A percentile compares a stretch with the other conserved stretches of the same genome.
Evolutionary conservation across 2,113 vertebrate genomes (phyloP).

Genomic region (human): DNA sequence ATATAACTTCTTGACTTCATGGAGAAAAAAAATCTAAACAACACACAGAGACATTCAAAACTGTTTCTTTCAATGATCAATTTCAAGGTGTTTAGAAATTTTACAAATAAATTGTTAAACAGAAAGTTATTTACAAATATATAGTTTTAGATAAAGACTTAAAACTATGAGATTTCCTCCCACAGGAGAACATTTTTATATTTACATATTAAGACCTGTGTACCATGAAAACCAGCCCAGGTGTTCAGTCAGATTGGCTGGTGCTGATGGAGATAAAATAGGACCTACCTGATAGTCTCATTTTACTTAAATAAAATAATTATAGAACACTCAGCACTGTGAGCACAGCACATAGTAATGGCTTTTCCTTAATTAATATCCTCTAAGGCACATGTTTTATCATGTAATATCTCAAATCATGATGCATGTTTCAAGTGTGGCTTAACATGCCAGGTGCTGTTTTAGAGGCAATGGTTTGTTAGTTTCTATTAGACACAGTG

Average conservation of each 20-base stretch:
- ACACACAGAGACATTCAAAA: neutral
- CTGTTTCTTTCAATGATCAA: neutral
- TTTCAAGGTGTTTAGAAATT: neutral
- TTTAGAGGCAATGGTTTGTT: neutral
- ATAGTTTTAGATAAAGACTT: neutral
- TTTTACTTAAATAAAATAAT: neutral
- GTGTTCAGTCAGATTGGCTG: neutral
- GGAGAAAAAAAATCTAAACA: neutral
- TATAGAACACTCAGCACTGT: neutral
- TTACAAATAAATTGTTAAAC: neutral
- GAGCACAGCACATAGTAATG: too few relatives aligned
- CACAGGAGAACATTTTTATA: neutral
- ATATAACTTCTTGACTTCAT: neutral
- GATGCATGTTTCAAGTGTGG: neutral
- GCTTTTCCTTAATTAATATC: neutral
- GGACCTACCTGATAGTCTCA: neutral
- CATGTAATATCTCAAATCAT: neutral
- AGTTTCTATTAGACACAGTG: neutral
- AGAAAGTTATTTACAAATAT: neutral
- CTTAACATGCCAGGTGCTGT: neutral
- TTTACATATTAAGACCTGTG: neutral
- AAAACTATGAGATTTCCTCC: neutral
- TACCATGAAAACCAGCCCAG: neutral
- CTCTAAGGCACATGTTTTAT: neutral
- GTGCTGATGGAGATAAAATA: neutral